Conservation (phyloP, 2,888 invertebrate genomes). For the Neria commutata region DNA sequence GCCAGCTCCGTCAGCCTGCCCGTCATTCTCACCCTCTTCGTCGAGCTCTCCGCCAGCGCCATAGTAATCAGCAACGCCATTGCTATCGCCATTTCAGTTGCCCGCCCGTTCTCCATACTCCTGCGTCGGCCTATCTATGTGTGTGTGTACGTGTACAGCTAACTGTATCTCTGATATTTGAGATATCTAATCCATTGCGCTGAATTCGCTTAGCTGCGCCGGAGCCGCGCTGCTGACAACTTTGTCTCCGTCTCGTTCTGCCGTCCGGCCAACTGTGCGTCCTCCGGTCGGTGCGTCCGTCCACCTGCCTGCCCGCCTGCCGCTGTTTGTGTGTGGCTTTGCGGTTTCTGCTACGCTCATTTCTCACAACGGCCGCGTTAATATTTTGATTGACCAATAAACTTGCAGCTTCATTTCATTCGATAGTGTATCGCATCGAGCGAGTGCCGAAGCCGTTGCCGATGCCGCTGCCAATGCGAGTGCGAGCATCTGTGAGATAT, state of each 20-base stretch:
- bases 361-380: conserved; percentile 24
- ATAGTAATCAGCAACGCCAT: conserved; percentile 3
- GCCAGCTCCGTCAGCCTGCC: too few relatives aligned
- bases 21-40: too few relatives aligned
- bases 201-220: conserved; percentile 5
- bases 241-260: conserved; percentile 17
- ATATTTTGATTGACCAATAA: conserved; percentile 58
- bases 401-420: conserved; percentile 57
- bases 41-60: too few relatives aligned
- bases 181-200: conserved; percentile 32
- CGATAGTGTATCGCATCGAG: conserved; percentile 2
- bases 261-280: conserved; percentile 3
- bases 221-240: neutral
- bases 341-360: neutral
- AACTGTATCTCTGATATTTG: conserved; percentile 15
- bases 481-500: neutral
- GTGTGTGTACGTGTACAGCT: neutral
- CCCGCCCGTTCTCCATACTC: neutral
- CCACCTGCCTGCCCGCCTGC: too few relatives aligned
- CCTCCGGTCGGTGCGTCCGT: too few relatives aligned
- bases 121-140: neutral
- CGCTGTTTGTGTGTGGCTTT: neutral
- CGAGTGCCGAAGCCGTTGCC: too few relatives aligned
- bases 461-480: too few relatives aligned
- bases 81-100: neutral